Percentiles rank a stretch among this genome's conserved stretches.
These are phyloP conservation scores for Psettodes erumei DNA, from an alignment of 2,113 vertebrate genomes.

Conservation along the genomic window DNA sequence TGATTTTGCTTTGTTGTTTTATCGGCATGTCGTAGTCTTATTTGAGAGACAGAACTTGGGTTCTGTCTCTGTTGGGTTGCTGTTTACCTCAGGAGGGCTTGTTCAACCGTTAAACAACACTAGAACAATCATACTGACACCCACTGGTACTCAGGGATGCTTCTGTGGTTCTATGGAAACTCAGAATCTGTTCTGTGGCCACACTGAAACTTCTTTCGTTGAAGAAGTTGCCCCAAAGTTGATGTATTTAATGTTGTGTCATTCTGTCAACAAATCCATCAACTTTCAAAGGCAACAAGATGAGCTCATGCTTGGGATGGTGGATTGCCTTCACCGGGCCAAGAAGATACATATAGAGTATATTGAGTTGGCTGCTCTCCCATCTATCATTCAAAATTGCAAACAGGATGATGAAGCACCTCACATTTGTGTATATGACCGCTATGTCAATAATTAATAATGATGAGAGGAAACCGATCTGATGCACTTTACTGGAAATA, in stretches of 20 bases:
- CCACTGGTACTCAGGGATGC: neutral
- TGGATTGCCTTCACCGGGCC: slow-evolving; percentile 33
- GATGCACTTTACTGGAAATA: slow-evolving; percentile 42
- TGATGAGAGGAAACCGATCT: slow-evolving; percentile 35
- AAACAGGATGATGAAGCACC: slow-evolving; percentile 45
- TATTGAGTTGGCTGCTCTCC: slow-evolving; percentile 49
- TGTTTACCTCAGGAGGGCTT: neutral
- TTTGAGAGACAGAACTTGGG: slow-evolving; percentile 23
- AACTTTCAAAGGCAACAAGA: slow-evolving; percentile 27
- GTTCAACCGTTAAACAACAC: too few relatives aligned
- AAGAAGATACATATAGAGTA: slow-evolving; percentile 30
- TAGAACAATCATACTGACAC: too few relatives aligned
- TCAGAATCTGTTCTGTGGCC: neutral
- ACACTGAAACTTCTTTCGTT: neutral
- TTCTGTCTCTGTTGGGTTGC: neutral
- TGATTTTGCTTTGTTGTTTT: slow-evolving; percentile 31
- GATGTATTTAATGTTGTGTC: slow-evolving; percentile 33
- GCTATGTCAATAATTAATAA: slow-evolving; percentile 56
- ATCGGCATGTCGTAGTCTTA: too few relatives aligned
- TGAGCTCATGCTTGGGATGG: slow-evolving; percentile 44
- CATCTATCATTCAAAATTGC: slow-evolving; percentile 48
- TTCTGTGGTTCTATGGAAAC: neutral
- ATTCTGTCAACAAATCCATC: slow-evolving; percentile 42
- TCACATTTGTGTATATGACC: slow-evolving; percentile 25
- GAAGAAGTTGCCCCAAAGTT: neutral